Evolutionary conservation across 2,888 invertebrate species (phyloP), one percentile per base, ranked within the genome.

Genomic region (Protophormia terraenovae): DNA sequence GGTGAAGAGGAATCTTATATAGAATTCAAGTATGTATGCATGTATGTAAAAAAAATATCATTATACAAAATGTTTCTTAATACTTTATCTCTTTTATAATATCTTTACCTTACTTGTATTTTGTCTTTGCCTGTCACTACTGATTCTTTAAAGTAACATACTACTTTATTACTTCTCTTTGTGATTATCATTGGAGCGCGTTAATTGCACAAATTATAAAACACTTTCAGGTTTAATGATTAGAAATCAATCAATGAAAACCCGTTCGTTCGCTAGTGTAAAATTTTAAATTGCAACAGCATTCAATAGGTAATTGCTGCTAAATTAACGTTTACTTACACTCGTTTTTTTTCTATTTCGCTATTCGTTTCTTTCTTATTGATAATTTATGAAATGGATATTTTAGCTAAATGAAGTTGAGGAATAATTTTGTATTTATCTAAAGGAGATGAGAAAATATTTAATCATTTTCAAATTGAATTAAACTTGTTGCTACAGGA

Each of bases 151-250:
- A 45, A 1, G 64, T 76, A 29, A 41, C 66, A 38, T 47, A 35
- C 53, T 69, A 22, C 22, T 73, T 53, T 78, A 78, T 77, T 78
- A 45, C 62, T 41, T 55, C 58, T 41, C 66, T 72, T 50, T 80
- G 80, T 80, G 84, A 76, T 84, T 80, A 84, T 85, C 77, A 73
- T 73, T 78, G 82, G 10, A 67, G 85, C 84, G 84, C 85, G 85
- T 85, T 85, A 85, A 85, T 85, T 85, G 82, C 85, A 85, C 85
- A 85, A 85, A 85, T 85, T 85, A 85, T 85, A 85, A 85, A 85
- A 85, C 85, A 85, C 85, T 85, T 82, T 85, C 82, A 75, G 73
- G 60, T 85, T 82, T 82, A 78, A 82, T 82, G 85, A 82, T 82
- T 85, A 71, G 78, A 85, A 85, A 78, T 85, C 85, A 85, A 85